These are phyloP conservation scores for Sphaeramia orbicularis DNA, from an alignment of 2,797 vertebrate genomes.

Conservation along the genomic window DNA sequence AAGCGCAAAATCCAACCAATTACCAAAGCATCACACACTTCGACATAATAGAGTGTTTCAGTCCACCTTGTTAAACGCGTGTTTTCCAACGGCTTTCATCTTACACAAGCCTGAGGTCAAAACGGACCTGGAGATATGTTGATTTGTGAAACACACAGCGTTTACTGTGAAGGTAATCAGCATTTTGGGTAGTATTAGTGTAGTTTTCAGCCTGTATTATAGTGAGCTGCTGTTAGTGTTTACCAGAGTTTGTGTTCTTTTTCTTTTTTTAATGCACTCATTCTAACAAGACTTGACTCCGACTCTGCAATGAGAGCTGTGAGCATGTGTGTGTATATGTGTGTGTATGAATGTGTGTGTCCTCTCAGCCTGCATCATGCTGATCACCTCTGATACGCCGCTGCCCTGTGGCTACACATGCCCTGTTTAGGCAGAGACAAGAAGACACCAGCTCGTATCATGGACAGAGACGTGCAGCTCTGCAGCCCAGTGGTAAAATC, in stretches of 20 bases:
- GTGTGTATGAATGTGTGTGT: slow-evolving; percentile 28
- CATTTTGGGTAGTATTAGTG: background rate
- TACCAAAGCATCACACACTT: too few species aligned
- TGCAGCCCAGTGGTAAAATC: slow-evolving; percentile 12
- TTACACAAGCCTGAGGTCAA: too few species aligned
- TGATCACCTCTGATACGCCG: slow-evolving; percentile 76
- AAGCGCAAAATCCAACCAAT: too few species aligned
- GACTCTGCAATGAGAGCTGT: slow-evolving; percentile 34
- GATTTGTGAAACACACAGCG: too few species aligned
- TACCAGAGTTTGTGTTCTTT: too few species aligned
- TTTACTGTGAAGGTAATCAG: background rate
- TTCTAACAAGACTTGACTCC: slow-evolving; percentile 41
- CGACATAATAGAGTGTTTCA: too few species aligned
- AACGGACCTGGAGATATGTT: too few species aligned
- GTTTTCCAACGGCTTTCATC: too few species aligned
- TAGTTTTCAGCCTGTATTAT: background rate
- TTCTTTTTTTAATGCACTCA: background rate
- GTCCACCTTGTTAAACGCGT: too few species aligned
- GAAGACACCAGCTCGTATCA: slow-evolving; percentile 64
- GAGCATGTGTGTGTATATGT: slow-evolving; percentile 18
- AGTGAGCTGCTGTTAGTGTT: background rate
- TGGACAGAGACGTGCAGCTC: slow-evolving; percentile 41
- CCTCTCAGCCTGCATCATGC: slow-evolving; percentile 62
- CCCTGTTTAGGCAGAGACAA: slow-evolving; percentile 63
- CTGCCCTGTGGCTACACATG: slow-evolving; percentile 74